phyloP scores from a whole-genome alignment of 2,888 invertebrate species.

The Allolobophora icterica region DNA sequence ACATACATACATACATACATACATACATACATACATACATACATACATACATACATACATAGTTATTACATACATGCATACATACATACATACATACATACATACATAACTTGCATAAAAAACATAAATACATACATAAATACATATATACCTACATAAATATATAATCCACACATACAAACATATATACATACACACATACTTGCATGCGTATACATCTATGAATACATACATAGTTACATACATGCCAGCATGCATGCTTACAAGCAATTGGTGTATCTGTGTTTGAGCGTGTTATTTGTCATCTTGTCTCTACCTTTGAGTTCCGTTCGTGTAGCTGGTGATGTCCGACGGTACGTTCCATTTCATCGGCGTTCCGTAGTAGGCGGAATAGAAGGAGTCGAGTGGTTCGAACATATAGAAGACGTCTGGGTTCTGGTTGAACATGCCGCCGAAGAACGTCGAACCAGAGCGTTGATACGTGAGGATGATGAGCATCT shows the following conservation, averaged over 20 bases:
- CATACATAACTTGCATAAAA: background rate
- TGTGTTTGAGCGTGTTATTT: background rate
- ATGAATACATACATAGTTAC: no score
- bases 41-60: no score
- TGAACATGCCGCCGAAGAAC: constrained; percentile 42
- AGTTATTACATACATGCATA: background rate
- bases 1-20: background rate
- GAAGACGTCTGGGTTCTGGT: constrained; percentile 39
- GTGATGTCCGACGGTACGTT: constrained; percentile 44
- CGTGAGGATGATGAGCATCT: constrained; percentile 40
- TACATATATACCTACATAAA: no score
- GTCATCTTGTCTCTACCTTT: constrained; percentile 3
- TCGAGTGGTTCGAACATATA: constrained; percentile 46
- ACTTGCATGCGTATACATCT: no score
- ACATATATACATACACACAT: no score
- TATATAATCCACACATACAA: no score
- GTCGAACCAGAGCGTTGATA: constrained; percentile 43
- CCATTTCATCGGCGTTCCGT: constrained; percentile 43
- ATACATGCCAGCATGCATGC: no score
- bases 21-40: no score
- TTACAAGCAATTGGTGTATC: background rate
- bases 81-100: background rate
- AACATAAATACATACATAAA: no score
- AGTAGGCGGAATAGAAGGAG: constrained; percentile 39
- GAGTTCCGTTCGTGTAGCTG: constrained; percentile 32